Evolutionary conservation across 2,888 invertebrate species (phyloP).

Genomic region (Drosophila acutilabella): DNA sequence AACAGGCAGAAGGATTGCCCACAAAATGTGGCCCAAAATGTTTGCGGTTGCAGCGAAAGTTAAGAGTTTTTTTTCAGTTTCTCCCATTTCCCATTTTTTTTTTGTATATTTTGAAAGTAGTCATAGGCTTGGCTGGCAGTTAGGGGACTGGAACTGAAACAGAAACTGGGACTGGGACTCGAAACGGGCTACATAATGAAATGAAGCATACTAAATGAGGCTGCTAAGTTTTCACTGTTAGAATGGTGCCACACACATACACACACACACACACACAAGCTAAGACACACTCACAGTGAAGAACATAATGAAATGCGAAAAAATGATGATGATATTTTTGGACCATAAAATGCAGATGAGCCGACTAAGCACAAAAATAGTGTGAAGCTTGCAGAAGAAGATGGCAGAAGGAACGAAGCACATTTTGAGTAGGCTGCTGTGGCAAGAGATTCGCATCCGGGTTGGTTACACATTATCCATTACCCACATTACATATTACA

Average conservation of each 20-base stretch:
- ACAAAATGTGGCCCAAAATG: conserved; percentile 77
- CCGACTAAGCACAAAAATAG: conserved; percentile 81
- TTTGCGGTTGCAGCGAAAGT: conserved; percentile 79
- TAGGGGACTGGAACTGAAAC: conserved; percentile 17
- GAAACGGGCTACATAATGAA: conserved; percentile 67
- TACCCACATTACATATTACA: conserved; percentile 34
- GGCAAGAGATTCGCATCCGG: conserved; percentile 32
- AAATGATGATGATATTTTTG: conserved; percentile 81
- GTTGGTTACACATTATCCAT: conserved; percentile 33
- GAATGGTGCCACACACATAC: conserved; percentile 30
- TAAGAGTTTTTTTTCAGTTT: conserved; percentile 50
- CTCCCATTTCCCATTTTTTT: conserved; percentile 5
- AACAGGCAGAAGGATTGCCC: conserved; percentile 75
- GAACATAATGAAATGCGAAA: conserved; percentile 78
- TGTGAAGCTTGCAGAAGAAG: conserved; percentile 44
- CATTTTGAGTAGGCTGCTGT: conserved; percentile 52
- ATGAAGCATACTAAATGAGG: conserved; percentile 79
- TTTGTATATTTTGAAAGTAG: conserved; percentile 53
- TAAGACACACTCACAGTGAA: conserved; percentile 38
- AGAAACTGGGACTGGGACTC: conserved; percentile 17
- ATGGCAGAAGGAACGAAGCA: conserved; percentile 26
- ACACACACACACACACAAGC: conserved; percentile 15
- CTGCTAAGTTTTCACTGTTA: conserved; percentile 73
- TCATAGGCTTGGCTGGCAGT: conserved; percentile 48
- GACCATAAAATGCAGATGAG: conserved; percentile 83